A percentile compares a stretch with the other conserved stretches of the same genome.
Conservation (phyloP, 2,797 vertebrate species). For the Philypnodon macrostomus region DNA sequence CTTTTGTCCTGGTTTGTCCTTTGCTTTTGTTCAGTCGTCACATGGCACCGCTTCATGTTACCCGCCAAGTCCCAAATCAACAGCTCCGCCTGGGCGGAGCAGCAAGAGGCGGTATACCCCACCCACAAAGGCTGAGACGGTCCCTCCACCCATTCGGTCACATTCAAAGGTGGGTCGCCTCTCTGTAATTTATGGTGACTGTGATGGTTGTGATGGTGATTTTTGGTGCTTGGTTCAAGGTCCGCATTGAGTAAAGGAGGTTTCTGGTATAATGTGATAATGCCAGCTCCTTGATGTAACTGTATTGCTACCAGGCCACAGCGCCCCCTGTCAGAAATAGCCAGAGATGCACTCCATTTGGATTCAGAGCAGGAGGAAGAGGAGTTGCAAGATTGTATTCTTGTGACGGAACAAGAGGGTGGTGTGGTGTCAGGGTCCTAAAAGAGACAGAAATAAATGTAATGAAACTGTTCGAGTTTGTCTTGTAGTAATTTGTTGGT, state of each 20-base stretch:
- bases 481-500: too few relatives aligned
- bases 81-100: conserved; percentile 68
- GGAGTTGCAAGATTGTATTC: conserved; percentile 52
- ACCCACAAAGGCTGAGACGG: conserved; percentile 59
- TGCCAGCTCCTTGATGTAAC: conserved; percentile 64
- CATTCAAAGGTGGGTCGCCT: conserved; percentile 61
- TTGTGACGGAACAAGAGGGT: conserved; percentile 64
- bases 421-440: conserved; percentile 69
- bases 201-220: conserved; percentile 4
- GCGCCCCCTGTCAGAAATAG: conserved; percentile 68
- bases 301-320: conserved; percentile 74
- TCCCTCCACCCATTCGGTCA: conserved; percentile 55
- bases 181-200: conserved; percentile 36
- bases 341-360: conserved; percentile 69
- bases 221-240: not conserved
- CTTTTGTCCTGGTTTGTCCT: conserved; percentile 40
- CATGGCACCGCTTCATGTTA: conserved; percentile 68
- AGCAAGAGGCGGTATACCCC: conserved; percentile 76
- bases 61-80: conserved; percentile 73
- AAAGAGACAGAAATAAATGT: not conserved
- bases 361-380: conserved; percentile 53
- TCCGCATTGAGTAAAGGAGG: conserved; percentile 26
- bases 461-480: not conserved
- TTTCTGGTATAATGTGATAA: conserved; percentile 55
- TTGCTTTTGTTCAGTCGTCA: conserved; percentile 62